Evolutionary conservation across 2,797 vertebrate genomes (phyloP), one percentile per base, ranked within the genome.

Genomic region (Columba guinea): DNA sequence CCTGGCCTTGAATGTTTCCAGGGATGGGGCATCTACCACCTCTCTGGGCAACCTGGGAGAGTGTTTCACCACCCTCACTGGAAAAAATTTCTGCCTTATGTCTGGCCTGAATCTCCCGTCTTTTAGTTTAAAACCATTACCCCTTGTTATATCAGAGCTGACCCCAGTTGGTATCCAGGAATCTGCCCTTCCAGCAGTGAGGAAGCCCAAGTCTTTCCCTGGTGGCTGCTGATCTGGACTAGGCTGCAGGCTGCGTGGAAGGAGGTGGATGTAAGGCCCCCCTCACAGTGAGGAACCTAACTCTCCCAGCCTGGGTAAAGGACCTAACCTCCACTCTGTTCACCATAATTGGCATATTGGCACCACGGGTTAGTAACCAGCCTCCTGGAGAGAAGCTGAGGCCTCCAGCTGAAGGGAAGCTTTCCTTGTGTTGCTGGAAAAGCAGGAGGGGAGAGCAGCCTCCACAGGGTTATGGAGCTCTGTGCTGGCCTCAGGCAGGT

Each of bases 401-500:
- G n/a, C 13, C 22, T 46, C 30, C 34, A 19, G 27, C 34, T 26
- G 28, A 88, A 77, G 32, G 30, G 73, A 86, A 80, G 41, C 23
- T 22, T 28, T 70, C 26, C 15, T 35, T 51, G 37, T 17, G 18
- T 71, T 91, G 51, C 62, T 44, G 27, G 53, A 84, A 60, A 59
- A 32, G 32, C 0, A 0, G 0, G 0, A 73, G 24, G 37, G 24
- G 16, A 32, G 19, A 49, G 32, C 46, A 80, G 37, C 34, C n/a
- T 89, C 41, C 46, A 13, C 4, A 5, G n/a, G 48, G 30, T n/a
- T 65, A 28, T 0, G 3, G 58, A 74, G 68, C 1, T 2, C 63
- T 73, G 26, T 64, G 32, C 44, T 56, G 69, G 56, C 68, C 64
- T 68, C 20, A 4, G 19, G 51, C 55, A 77, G 51, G 46, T 84